Conservation (phyloP, 2,888 invertebrate species). For the Chymomyza amoena region DNA sequence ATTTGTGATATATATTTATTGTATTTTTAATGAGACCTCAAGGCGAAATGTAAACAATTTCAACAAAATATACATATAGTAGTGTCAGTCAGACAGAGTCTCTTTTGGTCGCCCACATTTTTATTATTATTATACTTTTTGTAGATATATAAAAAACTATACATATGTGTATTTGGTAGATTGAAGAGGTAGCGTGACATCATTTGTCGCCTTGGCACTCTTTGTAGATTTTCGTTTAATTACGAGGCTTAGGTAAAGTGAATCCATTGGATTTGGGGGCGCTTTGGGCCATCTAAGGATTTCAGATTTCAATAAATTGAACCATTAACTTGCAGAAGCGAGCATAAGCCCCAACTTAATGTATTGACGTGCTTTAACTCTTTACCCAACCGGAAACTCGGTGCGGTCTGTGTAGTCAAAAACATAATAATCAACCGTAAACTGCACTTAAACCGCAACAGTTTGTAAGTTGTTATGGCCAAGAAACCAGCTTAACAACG, state of each 20-base stretch:
- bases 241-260: neutral
- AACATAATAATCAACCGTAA: conserved; percentile 66
- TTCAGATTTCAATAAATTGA: neutral
- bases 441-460: conserved; percentile 63
- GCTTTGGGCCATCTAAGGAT: neutral
- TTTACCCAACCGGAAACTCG: neutral
- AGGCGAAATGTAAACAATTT: conserved; percentile 63
- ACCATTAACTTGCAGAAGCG: neutral
- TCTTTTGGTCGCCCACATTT: conserved; percentile 1
- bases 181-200: conserved; percentile 3
- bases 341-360: neutral
- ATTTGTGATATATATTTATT: conserved; percentile 57
- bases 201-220: neutral
- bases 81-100: conserved; percentile 44
- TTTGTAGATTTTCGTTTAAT: neutral
- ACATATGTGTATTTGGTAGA: neutral
- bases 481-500: conserved; percentile 4
- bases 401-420: conserved; percentile 12
- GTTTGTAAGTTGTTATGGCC: conserved; percentile 39
- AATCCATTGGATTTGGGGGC: neutral
- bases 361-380: neutral
- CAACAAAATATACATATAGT: neutral
- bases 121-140: neutral
- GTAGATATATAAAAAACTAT: neutral
- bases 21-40: conserved; percentile 56